Evolutionary conservation across 2,797 vertebrate species (phyloP).

Genomic region (Anguilla obscura): DNA sequence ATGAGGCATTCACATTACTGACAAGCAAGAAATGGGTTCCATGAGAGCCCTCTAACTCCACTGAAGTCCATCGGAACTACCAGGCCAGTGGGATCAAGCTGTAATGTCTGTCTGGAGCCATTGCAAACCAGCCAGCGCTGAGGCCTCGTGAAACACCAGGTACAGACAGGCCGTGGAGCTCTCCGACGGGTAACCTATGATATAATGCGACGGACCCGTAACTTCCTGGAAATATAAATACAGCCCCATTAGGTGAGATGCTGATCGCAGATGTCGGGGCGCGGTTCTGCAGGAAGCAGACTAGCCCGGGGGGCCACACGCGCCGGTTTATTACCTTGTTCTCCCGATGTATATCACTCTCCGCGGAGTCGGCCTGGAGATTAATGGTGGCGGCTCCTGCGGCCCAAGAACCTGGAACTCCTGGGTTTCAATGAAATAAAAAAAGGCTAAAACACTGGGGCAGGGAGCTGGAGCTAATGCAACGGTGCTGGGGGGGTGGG

Average conservation of each 20-base stretch:
- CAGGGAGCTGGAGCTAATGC: neutral
- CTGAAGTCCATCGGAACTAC: neutral
- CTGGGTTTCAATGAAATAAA: conserved; percentile 11
- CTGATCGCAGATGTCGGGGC: neutral
- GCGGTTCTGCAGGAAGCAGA: neutral
- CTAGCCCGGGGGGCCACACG: neutral
- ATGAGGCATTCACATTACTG: neutral
- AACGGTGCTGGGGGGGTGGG: neutral
- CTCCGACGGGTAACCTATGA: neutral
- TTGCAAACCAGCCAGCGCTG: neutral
- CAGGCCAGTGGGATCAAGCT: neutral
- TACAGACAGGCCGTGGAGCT: neutral
- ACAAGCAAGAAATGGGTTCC: neutral
- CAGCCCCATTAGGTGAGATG: neutral
- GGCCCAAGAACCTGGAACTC: neutral
- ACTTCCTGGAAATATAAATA: conserved; percentile 13
- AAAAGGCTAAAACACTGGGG: neutral
- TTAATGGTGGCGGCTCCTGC: conserved; percentile 11
- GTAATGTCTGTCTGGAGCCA: neutral
- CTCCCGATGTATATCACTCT: conserved; percentile 23
- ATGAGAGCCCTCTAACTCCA: neutral
- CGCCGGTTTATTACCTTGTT: conserved; percentile 17
- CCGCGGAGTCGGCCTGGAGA: conserved; percentile 6
- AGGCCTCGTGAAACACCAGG: neutral
- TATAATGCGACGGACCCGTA: neutral